Conservation (phyloP, 1,140 invertebrate species). For the Gonioctena quinquepunctata region DNA sequence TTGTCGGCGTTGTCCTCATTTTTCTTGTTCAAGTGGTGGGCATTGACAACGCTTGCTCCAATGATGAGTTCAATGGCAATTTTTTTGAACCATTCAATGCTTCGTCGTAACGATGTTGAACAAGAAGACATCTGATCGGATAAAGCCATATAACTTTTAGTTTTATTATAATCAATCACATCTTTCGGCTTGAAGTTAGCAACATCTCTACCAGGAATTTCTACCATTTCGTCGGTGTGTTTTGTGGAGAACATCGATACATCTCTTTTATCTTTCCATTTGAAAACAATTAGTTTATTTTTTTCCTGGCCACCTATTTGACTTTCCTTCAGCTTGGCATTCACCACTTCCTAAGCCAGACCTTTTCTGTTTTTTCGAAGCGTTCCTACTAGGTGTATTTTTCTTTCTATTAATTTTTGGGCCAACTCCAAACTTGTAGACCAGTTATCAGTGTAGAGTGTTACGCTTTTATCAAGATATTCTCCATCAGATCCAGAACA, state of each 20-base stretch:
- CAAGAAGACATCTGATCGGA: slow-evolving; percentile 33
- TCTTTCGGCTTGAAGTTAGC: slow-evolving; percentile 48
- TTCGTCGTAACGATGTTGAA: slow-evolving; percentile 26
- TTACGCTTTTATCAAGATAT: slow-evolving; percentile 12
- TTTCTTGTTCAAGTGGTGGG: background rate
- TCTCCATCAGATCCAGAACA: background rate
- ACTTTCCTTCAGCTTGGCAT: slow-evolving; percentile 49
- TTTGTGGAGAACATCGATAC: slow-evolving; percentile 12
- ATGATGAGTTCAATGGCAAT: slow-evolving; percentile 2
- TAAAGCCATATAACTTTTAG: slow-evolving; percentile 41
- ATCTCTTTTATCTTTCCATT: slow-evolving; percentile 42
- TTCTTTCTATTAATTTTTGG: slow-evolving; percentile 50
- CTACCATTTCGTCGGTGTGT: background rate
- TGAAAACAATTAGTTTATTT: slow-evolving; percentile 52
- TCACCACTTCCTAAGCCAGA: slow-evolving; percentile 47
- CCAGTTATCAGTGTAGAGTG: slow-evolving; percentile 44
- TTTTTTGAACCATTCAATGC: slow-evolving; percentile 24
- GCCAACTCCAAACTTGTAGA: slow-evolving; percentile 55
- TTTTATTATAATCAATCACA: slow-evolving; percentile 53
- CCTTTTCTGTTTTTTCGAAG: slow-evolving; percentile 50
- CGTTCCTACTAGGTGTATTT: slow-evolving; percentile 58
- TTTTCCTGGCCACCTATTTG: slow-evolving; percentile 55
- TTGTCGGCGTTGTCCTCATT: too few species aligned
- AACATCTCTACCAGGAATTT: background rate
- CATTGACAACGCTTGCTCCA: slow-evolving; percentile 6